Conservation (phyloP, 2,888 invertebrate genomes). For the Galerucella nymphaeae region DNA sequence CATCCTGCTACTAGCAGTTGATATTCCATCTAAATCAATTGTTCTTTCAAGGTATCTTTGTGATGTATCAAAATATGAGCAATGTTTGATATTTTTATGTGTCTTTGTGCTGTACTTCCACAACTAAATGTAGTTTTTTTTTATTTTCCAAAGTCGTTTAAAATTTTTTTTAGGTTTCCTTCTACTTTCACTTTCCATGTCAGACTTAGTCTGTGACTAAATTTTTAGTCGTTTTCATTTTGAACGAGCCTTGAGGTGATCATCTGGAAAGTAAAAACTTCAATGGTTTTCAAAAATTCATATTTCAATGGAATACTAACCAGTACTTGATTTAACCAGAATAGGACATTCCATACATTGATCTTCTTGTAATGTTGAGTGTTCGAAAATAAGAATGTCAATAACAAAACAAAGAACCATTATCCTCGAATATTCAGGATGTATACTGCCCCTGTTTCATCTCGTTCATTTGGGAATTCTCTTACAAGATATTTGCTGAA, state of each 20-base stretch:
- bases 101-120: constrained; percentile 3
- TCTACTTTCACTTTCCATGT: constrained; percentile 15
- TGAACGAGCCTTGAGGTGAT: constrained; percentile 16
- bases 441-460: constrained; percentile 15
- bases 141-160: neutral
- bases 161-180: constrained; percentile 15
- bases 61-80: too few species aligned
- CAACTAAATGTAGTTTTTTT: neutral
- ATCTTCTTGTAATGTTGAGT: constrained; percentile 6
- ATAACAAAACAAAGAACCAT: constrained; percentile 22
- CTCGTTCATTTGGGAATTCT: neutral
- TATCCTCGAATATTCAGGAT: constrained; percentile 23
- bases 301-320: constrained; percentile 21
- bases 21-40: too few species aligned
- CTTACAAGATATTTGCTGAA: neutral
- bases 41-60: neutral
- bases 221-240: constrained; percentile 18
- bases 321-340: constrained; percentile 18
- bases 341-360: constrained; percentile 20
- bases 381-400: constrained; percentile 19
- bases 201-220: constrained; percentile 18
- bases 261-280: constrained; percentile 17
- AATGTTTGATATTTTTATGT: constrained; percentile 1
- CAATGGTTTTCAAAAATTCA: constrained; percentile 16
- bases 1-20: too few species aligned